These are phyloP conservation scores for Leptogaster cylindrica DNA, from an alignment of 2,888 invertebrate species.

Conservation along the genomic window DNA sequence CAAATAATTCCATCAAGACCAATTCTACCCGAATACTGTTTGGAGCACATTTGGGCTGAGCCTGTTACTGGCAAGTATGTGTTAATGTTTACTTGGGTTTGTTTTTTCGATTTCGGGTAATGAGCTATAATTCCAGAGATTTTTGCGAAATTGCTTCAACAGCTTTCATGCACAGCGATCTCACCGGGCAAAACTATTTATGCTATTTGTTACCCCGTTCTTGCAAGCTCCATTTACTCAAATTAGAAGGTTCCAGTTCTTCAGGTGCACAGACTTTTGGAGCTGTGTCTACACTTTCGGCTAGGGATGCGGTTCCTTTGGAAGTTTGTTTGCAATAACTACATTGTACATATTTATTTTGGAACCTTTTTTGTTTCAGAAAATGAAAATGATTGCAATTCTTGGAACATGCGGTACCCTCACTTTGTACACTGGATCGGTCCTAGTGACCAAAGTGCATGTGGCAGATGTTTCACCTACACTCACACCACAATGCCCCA, in stretches of 20 bases:
- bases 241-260: conserved; percentile 68
- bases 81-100: conserved; percentile 8
- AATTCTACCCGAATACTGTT: conserved; percentile 82
- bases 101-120: neutral
- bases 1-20: conserved; percentile 69
- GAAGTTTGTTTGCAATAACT: conserved; percentile 63
- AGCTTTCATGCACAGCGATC: conserved; percentile 84
- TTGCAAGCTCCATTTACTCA: conserved; percentile 62
- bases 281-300: conserved; percentile 72
- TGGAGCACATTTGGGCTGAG: conserved; percentile 92
- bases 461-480: conserved; percentile 74
- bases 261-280: conserved; percentile 78
- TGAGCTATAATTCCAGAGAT: conserved; percentile 58
- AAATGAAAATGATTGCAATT: conserved; percentile 81
- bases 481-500: conserved; percentile 63
- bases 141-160: conserved; percentile 70
- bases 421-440: conserved; percentile 82
- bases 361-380: conserved; percentile 58
- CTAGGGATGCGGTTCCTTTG: conserved; percentile 83
- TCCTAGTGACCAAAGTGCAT: conserved; percentile 83
- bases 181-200: conserved; percentile 83
- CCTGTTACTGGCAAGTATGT: conserved; percentile 64
- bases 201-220: conserved; percentile 73
- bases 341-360: neutral
- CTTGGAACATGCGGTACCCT: conserved; percentile 81